Evolutionary conservation across 2,797 vertebrate genomes (phyloP), one percentile per base, ranked within the genome.

Genomic region (Falco rusticolus): DNA sequence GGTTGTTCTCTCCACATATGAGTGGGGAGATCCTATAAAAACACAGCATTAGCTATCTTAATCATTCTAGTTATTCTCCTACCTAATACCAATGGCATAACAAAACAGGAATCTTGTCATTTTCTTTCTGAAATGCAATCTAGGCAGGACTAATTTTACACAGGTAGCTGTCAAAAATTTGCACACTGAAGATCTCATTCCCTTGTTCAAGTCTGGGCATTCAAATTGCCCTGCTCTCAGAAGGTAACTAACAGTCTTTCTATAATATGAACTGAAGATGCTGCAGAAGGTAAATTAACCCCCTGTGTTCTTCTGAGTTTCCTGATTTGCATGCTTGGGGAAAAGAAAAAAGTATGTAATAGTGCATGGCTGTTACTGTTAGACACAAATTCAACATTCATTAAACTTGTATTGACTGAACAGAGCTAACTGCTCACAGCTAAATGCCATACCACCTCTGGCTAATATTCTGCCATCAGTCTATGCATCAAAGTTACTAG

Each of bases 361-460:
- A 69, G 28, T 29, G 20, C 63, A 45, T 48, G 41, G 51, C 33
- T 84, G 66, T 88, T 93, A 76, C 34, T 88, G 68, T 72, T 51
- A 59, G 48, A 87, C 26, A 89, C 39, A 90, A 94, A 87, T 72
- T 72, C 54, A 79, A 72, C 54, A 82, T 70, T 84, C 80, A 82
- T 79, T 90, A 65, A 45, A 84, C 33, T 66, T 45, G 20, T 12
- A 84, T 28, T 69, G 68, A 87, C 48, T 53, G 63, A 94, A 76
- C 11, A 87, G 63, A 84, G 43, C 54, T 84, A 93, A 91, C 37
- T 54, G 54, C 56, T 90, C 48, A 54, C 65, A 78, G 65, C 56
- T 84, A 72, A 84, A 89, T 63, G 47, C 85, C 69, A 90, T 77
- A 84, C 31, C 72, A 90, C 61, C 51, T 90, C 85, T 90, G 84